Conservation (phyloP, 92 coral and sea anemone species). For the Micromussa lordhowensis region DNA sequence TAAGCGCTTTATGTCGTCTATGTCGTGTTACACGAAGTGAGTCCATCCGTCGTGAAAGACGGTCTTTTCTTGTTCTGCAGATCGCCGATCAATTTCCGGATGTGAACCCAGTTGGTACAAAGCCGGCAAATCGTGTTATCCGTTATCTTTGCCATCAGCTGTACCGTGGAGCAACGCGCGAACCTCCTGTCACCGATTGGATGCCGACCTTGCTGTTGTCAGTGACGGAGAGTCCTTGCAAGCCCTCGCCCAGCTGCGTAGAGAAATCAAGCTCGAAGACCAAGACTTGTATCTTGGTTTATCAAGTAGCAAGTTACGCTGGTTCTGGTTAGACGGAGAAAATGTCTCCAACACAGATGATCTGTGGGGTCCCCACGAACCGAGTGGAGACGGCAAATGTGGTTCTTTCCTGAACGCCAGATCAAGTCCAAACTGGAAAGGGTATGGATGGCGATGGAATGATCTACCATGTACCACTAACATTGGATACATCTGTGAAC, state of each 20-base stretch:
- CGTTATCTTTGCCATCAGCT: background rate
- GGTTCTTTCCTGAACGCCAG: slow-evolving; percentile 23
- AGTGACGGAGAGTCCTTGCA: background rate
- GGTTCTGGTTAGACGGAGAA: slow-evolving; percentile 22
- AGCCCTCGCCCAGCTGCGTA: background rate
- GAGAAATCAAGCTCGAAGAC: background rate
- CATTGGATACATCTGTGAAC: slow-evolving; percentile 25
- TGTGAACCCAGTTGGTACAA: slow-evolving; percentile 38
- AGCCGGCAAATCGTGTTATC: background rate
- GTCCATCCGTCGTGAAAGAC: background rate
- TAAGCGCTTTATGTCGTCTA: background rate
- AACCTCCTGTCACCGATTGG: slow-evolving; percentile 7
- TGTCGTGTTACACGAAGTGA: background rate
- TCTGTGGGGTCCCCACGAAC: slow-evolving; percentile 27
- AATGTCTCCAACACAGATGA: background rate
- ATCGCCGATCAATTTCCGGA: background rate
- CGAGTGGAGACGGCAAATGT: slow-evolving; percentile 46
- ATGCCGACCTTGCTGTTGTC: slow-evolving; percentile 23
- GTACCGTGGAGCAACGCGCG: slow-evolving; percentile 15
- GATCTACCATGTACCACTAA: background rate
- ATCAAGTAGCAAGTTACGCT: background rate
- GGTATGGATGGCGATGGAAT: slow-evolving; percentile 52
- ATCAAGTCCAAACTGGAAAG: slow-evolving; percentile 7
- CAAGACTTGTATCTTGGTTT: slow-evolving; percentile 9
- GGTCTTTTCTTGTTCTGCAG: background rate